phyloP scores from a whole-genome alignment of 2,113 vertebrate genomes.

The Megalops atlanticus region DNA sequence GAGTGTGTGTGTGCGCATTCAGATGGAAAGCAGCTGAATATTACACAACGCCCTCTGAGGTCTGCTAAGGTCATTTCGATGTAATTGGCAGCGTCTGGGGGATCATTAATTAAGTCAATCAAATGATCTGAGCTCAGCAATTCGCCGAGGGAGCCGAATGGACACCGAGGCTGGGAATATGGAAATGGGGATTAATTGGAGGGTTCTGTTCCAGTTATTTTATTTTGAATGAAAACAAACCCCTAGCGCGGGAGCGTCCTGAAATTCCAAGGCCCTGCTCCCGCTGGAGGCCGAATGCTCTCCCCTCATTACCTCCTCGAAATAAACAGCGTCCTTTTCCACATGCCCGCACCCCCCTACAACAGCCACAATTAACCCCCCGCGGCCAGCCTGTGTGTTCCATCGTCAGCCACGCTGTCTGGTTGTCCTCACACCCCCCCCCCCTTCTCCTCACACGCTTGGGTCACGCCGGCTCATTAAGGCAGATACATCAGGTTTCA shows the following conservation, averaged over 20 bases:
- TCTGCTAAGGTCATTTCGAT: slow-evolving; percentile 72
- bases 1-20: background rate
- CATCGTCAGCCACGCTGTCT: slow-evolving; percentile 42
- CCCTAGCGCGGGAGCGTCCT: slow-evolving; percentile 76
- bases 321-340: slow-evolving; percentile 91
- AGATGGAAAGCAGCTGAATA: slow-evolving; percentile 3
- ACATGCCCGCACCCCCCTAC: slow-evolving; percentile 72
- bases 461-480: slow-evolving; percentile 61
- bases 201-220: slow-evolving; percentile 77
- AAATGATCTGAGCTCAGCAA: slow-evolving; percentile 68
- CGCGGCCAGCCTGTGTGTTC: slow-evolving; percentile 69
- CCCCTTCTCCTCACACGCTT: slow-evolving; percentile 24
- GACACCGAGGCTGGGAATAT: slow-evolving; percentile 78
- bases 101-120: slow-evolving; percentile 84
- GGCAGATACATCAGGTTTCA: slow-evolving; percentile 56
- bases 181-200: slow-evolving; percentile 92
- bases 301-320: slow-evolving; percentile 91
- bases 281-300: slow-evolving; percentile 89
- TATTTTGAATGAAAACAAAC: slow-evolving; percentile 91
- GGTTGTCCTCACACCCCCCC: slow-evolving; percentile 15
- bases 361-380: slow-evolving; percentile 76
- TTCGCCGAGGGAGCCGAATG: slow-evolving; percentile 65
- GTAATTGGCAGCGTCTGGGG: slow-evolving; percentile 70
- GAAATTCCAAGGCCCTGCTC: slow-evolving; percentile 73
- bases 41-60: slow-evolving; percentile 47